Evolutionary conservation across 2,888 invertebrate species (phyloP), one percentile per base, ranked within the genome.

Genomic region (Graphium colonna): DNA sequence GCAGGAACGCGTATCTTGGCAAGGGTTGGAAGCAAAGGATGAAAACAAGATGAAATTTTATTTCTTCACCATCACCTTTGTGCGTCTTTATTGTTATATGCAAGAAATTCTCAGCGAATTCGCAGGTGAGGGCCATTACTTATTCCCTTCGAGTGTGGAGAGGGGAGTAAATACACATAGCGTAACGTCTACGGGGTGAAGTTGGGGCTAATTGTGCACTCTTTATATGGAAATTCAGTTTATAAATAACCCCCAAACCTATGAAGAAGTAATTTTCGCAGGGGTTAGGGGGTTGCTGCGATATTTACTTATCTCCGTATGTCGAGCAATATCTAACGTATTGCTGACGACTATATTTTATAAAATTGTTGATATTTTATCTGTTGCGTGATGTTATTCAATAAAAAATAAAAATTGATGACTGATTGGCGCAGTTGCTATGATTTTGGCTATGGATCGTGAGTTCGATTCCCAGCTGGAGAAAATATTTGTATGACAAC

Each of bases 111-210:
- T 51, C 59, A 59, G 50, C 56, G 45, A 58, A 59, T 56, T 58
- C 65, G 57, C 66, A 70, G 69, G 69, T 68, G 68, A 60, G 61
- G 61, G 60, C 65, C 66, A 68, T 69, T 69, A 65, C 68, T 68
- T 67, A 67, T 59, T 62, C 60, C 56, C 56, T 62, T 53, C 58
- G 57, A 62, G 62, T 63, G 60, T 60, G 64, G 62, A 58, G 62
- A 62, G 60, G 64, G 62, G 26, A 5, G 49, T 42, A 53, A 57
- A 59, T 57, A 60, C 56, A 62, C 56, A 57, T 58, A 60, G 59
- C 61, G 64, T 62, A 60, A 44, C 58, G 59, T 57, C 48, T 56
- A 52, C 58, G 56, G 57, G 44, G 57, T 59, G 61, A 60, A 61
- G 64, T 50, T 7, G 54, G 42, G 42, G 54, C 44, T 50, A 55